phyloP scores from a whole-genome alignment of 2,888 invertebrate species.

The Clistopyga incitator region DNA sequence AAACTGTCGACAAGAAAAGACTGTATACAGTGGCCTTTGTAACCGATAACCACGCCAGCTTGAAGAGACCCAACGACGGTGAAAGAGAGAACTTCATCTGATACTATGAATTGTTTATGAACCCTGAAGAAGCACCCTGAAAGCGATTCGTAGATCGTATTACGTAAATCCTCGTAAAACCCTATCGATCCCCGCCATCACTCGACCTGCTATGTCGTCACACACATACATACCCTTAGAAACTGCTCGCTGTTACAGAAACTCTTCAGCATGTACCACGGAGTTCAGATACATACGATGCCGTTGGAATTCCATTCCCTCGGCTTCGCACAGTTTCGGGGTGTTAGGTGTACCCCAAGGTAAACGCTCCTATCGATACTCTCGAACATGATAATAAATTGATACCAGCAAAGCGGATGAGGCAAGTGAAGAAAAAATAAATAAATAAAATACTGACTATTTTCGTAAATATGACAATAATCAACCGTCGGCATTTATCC shows the following conservation, averaged over 20 bases:
- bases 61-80: background rate
- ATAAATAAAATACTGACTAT: too few relatives aligned
- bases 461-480: background rate
- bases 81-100: constrained; percentile 17
- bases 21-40: background rate
- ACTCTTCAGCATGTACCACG: background rate
- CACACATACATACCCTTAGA: background rate
- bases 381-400: background rate
- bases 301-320: background rate
- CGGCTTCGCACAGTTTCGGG: background rate
- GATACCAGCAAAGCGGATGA: background rate
- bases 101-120: constrained; percentile 40
- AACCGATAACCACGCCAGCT: background rate
- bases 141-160: constrained; percentile 30
- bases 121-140: constrained; percentile 10
- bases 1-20: background rate
- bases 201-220: background rate
- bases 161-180: constrained; percentile 32
- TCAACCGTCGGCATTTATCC: too few relatives aligned
- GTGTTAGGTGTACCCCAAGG: background rate
- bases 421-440: background rate
- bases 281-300: background rate
- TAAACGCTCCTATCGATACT: background rate
- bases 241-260: background rate
- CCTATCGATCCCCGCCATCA: constrained; percentile 29